phyloP scores from a whole-genome alignment of 2,888 invertebrate genomes.

The Volucella bombylans region DNA sequence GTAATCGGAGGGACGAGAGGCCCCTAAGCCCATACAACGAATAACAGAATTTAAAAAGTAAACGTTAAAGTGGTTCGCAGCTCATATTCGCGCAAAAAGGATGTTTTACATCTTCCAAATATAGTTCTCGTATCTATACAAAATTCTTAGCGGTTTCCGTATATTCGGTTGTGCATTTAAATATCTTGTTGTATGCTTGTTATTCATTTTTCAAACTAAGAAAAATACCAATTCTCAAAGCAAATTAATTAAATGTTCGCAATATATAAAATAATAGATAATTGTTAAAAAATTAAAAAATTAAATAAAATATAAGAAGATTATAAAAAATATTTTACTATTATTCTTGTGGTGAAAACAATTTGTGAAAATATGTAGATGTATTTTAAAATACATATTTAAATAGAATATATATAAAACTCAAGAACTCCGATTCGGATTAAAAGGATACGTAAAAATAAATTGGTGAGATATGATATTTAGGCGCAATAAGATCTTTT shows the following conservation, averaged over 20 bases:
- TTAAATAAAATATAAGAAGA: background rate
- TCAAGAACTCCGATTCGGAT: background rate
- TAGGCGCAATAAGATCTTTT: too few species aligned
- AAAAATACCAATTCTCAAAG: background rate
- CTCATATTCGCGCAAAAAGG: conserved; percentile 10
- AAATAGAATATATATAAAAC: background rate
- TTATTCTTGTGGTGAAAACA: background rate
- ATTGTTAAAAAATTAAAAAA: background rate
- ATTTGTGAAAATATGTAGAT: background rate
- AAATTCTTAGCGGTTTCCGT: conserved; percentile 18
- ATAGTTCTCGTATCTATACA: too few species aligned
- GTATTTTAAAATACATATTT: too few species aligned
- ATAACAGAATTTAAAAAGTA: background rate
- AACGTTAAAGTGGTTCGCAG: background rate
- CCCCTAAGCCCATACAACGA: conserved; percentile 24
- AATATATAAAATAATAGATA: background rate
- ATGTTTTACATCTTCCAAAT: background rate
- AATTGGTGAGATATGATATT: background rate
- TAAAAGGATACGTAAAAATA: conserved; percentile 13
- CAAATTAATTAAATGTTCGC: background rate
- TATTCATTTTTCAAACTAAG: conserved; percentile 3
- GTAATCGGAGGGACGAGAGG: conserved; percentile 3
- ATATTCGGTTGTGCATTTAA: conserved; percentile 33
- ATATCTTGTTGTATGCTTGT: background rate
- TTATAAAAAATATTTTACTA: background rate